Evolutionary conservation across 2,113 vertebrate genomes (phyloP).

Genomic region (Hemibagrus wyckioides): DNA sequence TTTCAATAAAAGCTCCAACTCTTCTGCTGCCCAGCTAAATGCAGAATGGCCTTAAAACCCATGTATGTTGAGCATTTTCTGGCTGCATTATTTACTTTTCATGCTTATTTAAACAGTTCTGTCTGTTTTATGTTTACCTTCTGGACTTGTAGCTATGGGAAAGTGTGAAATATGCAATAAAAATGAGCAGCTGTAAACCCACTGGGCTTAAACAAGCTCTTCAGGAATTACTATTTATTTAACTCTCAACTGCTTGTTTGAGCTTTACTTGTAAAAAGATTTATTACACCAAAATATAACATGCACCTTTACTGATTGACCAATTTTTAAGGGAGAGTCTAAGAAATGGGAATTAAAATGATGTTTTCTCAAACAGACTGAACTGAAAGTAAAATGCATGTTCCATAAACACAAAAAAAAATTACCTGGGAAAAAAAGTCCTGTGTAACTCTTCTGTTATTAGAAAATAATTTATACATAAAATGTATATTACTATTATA

Average conservation of each 20-base stretch:
- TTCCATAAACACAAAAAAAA: background rate
- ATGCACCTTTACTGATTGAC: background rate
- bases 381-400: background rate
- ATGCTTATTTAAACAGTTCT: background rate
- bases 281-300: background rate
- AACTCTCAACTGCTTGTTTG: background rate
- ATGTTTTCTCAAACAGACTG: background rate
- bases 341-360: background rate
- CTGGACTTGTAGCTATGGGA: background rate
- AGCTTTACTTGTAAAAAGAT: background rate
- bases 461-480: too few relatives aligned
- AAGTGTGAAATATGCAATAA: constrained; percentile 4
- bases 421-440: background rate
- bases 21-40: background rate
- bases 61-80: background rate
- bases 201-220: background rate
- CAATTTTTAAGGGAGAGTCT: background rate
- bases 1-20: background rate
- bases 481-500: background rate
- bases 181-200: background rate
- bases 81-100: background rate
- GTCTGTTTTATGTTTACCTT: background rate
- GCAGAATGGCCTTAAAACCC: background rate
- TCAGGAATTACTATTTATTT: background rate
- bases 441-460: background rate